Conservation (phyloP, 2,888 invertebrate species). For the Athalia rosae region DNA sequence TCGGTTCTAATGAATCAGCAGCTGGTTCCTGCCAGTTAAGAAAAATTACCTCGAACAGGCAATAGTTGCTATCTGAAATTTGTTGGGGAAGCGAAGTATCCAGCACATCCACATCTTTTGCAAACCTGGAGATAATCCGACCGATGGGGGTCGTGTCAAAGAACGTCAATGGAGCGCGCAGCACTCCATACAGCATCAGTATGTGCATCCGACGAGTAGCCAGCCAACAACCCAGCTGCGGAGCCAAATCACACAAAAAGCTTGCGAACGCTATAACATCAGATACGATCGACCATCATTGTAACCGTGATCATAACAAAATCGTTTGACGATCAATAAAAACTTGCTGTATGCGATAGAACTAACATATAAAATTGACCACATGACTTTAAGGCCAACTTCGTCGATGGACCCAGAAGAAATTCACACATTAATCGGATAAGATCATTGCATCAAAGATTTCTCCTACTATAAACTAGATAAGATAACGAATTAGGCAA, state of each 20-base stretch:
- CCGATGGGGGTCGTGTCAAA: slow-evolving; percentile 76
- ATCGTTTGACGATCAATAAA: no score
- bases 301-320: slow-evolving; percentile 48
- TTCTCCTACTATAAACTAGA: no score
- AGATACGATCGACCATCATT: slow-evolving; percentile 65
- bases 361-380: no score
- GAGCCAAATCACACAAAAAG: slow-evolving; percentile 81
- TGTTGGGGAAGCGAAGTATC: slow-evolving; percentile 82
- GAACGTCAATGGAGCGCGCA: slow-evolving; percentile 75
- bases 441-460: no score
- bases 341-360: no score
- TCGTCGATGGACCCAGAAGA: no score
- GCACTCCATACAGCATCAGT: slow-evolving; percentile 72
- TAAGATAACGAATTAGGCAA: no score
- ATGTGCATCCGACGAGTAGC: slow-evolving; percentile 78
- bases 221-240: slow-evolving; percentile 80
- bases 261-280: slow-evolving; percentile 82
- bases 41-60: slow-evolving; percentile 82
- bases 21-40: slow-evolving; percentile 25
- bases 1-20: slow-evolving; percentile 11
- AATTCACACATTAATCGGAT: no score
- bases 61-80: slow-evolving; percentile 82
- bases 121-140: slow-evolving; percentile 79
- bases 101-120: slow-evolving; percentile 85
- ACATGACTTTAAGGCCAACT: no score